Base-by-base conservation (phyloP, 2,888 invertebrate species). In the Andrena dorsata region DNA sequence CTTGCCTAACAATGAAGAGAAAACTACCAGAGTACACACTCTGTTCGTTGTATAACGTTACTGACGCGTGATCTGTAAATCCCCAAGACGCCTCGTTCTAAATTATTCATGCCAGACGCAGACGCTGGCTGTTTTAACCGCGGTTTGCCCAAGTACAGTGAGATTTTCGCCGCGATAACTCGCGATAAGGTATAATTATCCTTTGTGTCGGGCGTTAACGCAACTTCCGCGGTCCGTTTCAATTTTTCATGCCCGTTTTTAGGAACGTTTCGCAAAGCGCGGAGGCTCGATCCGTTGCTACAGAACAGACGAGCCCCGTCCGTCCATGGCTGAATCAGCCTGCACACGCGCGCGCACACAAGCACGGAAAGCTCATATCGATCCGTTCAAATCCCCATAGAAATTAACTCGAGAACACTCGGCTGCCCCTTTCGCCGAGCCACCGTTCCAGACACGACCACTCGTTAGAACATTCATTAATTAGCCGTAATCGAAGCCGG, bases 321-420 rank as follows among this genome's bases (percentile, higher is more conserved):
- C 41, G 41, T 66, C 69, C 73, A 51, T 58, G 35, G 64, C 68
- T 74, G 78, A 74, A 80, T 81, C 80, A 70, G 75, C 60, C 70
- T 64, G 77, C 64, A 66, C 66, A 58, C 70, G 58, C 51, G 69
- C 65, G 35, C 28, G 68, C 47, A 75, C 28, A 79, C 66, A 77
- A 71, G 51, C 72, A 68, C 78, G 83, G 86, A 75, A 81, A 79
- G 81, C 69, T 74, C 76, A 58, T 83, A 89, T 88, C 73, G 89
- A 89, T 85, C 87, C 87, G 73, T 56, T 87, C 82, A 89, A 88
- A 88, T 88, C 87, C 88, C 88, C 79, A 87, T 87, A 88, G 88
- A 87, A 88, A 88, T 88, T 88, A 88, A 88, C 83, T 89, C 83
- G 85, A 88, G 87, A 88, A 88, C 89, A 82, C 87, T 88, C 85